These are phyloP conservation scores for Enhydra lutris DNA, from an alignment of 2,113 vertebrate species.

Conservation along the genomic window DNA sequence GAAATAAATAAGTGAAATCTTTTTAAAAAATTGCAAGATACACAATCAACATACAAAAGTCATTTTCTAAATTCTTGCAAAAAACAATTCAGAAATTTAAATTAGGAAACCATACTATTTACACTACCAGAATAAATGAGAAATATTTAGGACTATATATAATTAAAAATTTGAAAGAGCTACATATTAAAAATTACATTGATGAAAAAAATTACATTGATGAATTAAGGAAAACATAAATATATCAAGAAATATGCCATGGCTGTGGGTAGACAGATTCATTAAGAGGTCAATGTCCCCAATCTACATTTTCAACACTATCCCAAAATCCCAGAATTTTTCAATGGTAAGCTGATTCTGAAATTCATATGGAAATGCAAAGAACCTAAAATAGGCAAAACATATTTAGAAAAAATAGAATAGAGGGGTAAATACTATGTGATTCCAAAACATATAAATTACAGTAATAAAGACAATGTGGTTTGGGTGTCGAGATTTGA, in stretches of 20 bases:
- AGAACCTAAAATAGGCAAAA: background rate
- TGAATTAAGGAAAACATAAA: background rate
- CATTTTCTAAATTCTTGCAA: background rate
- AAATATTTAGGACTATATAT: background rate
- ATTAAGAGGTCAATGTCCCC: background rate
- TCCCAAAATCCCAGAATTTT: background rate
- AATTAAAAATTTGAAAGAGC: background rate
- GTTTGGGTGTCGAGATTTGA: background rate
- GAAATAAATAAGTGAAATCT: background rate
- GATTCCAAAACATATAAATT: background rate
- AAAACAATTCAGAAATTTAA: background rate
- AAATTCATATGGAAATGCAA: background rate
- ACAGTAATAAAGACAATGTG: background rate
- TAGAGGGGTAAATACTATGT: background rate
- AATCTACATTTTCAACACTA: background rate
- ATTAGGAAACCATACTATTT: background rate
- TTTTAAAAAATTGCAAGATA: background rate
- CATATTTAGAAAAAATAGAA: background rate
- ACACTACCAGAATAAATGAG: background rate
- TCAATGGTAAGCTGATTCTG: background rate
- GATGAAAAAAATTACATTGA: background rate
- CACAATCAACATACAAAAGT: background rate
- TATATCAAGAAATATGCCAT: background rate
- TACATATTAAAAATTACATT: background rate
- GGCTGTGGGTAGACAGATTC: background rate